Base-by-base conservation (phyloP, 2,888 invertebrate species). In the Brenthis ino region DNA sequence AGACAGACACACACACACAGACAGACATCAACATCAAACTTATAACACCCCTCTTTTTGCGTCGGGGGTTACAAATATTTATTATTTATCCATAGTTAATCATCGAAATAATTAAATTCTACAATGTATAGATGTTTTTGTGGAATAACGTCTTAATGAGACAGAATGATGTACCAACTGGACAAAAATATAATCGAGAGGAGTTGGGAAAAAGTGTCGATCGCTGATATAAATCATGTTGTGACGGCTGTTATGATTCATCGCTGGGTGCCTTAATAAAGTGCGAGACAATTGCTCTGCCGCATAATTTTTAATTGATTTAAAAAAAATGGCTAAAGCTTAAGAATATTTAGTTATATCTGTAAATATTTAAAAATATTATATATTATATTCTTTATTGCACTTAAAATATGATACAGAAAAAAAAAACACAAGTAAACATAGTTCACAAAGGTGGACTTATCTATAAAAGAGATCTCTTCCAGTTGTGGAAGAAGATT, bases 81-180 rank as follows among this genome's bases (percentile, higher is more conserved):
- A 20, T 20, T 20, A 20, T 20, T 20, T n/a, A 6, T n/a, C 14
- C 51, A 51, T 54, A 12, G 50, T 60, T 6, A 50, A n/a, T n/a
- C n/a, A 47, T 47, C 28, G 1, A 20, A 48, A 60, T 33, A 12
- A 43, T 20, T 16, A 12, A 12, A 16, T 8, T 20, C 37, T 37
- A 60, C 58, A 50, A 48, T 60, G 58, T 50, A 33, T 33, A 11
- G n/a, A 28, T 28, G 12, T 50, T 60, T 50, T 56, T 43, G 43
- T 54, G 67, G 73, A 76, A 75, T 77, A 80, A 79, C 73, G 75
- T 77, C 79, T 77, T 80, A 81, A 82, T 82, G 80, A 82, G 81
- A 79, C 82, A 80, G 48, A 74, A 78, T 80, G 79, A 79, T 77
- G 76, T 73, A 79, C 57, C 73, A 65, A 64, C 61, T 61, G 60